These are phyloP conservation scores for Troides oblongomaculatus DNA, from an alignment of 2,888 invertebrate species.

Conservation along the genomic window DNA sequence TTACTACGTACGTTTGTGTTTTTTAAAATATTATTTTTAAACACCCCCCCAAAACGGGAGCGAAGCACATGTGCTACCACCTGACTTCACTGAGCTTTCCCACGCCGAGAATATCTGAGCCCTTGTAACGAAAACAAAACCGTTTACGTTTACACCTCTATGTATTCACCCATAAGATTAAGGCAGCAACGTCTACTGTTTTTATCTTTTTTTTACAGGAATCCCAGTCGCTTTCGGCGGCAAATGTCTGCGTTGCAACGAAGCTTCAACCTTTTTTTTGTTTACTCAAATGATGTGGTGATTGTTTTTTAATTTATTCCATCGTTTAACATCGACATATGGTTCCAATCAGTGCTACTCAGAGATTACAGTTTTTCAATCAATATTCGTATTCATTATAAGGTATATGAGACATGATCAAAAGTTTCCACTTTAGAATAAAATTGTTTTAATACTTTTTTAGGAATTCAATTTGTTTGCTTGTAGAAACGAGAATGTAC, in stretches of 20 bases:
- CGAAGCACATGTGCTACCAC: slow-evolving; percentile 75
- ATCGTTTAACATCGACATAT: slow-evolving; percentile 71
- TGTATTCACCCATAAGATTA: slow-evolving; percentile 45
- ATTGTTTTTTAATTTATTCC: slow-evolving; percentile 79
- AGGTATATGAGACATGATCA: slow-evolving; percentile 30
- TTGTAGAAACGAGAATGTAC: no score
- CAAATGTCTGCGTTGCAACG: slow-evolving; percentile 66
- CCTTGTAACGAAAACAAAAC: slow-evolving; percentile 62
- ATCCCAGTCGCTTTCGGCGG: slow-evolving; percentile 62
- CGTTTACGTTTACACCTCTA: slow-evolving; percentile 56
- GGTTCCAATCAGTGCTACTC: slow-evolving; percentile 72
- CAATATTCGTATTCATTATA: slow-evolving; percentile 47
- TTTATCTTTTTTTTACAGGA: slow-evolving; percentile 37
- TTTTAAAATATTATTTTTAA: slow-evolving; percentile 75
- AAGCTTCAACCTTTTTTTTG: slow-evolving; percentile 70
- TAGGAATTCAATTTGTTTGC: not conserved
- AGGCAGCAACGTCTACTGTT: slow-evolving; percentile 43
- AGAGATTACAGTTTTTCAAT: slow-evolving; percentile 67
- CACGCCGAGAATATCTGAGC: slow-evolving; percentile 63
- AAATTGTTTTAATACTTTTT: not conserved
- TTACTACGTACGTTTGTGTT: slow-evolving; percentile 61
- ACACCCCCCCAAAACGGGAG: slow-evolving; percentile 64
- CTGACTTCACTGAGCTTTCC: slow-evolving; percentile 76
- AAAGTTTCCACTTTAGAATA: slow-evolving; percentile 13
- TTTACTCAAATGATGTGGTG: slow-evolving; percentile 77